Evolutionary conservation across 2,113 vertebrate genomes (phyloP).

Genomic region (Aramus guarauna): DNA sequence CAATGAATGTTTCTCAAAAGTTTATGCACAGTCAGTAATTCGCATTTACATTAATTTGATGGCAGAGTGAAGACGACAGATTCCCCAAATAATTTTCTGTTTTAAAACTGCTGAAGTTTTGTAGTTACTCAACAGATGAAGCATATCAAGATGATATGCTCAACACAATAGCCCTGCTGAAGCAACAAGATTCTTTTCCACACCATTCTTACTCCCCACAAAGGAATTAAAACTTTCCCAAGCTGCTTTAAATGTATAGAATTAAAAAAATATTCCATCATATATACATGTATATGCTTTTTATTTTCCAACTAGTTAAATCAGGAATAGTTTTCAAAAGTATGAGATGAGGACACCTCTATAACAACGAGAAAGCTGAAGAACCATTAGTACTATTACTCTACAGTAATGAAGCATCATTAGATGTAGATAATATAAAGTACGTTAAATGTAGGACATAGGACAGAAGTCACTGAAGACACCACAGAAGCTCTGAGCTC

Average conservation of each 20-base stretch:
- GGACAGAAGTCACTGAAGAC: neutral
- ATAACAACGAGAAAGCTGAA: neutral
- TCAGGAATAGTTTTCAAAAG: neutral
- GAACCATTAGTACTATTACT: neutral
- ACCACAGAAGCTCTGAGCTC: neutral
- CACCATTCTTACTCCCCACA: neutral
- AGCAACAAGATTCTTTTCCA: neutral
- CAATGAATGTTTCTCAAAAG: neutral
- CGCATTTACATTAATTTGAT: neutral
- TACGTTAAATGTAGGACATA: neutral
- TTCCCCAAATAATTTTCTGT: neutral
- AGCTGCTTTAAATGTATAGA: neutral
- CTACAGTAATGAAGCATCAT: neutral
- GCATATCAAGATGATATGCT: neutral
- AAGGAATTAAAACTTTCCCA: neutral
- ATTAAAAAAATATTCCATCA: neutral
- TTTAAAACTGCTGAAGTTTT: neutral
- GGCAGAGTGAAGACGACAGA: neutral
- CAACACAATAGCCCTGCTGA: neutral
- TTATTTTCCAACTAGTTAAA: neutral
- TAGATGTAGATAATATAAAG: neutral
- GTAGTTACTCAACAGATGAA: neutral
- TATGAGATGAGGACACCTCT: neutral
- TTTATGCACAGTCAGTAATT: neutral
- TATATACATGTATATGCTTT: neutral